phyloP scores from a whole-genome alignment of 2,888 invertebrate species.

The Hofmannophila pseudospretella region DNA sequence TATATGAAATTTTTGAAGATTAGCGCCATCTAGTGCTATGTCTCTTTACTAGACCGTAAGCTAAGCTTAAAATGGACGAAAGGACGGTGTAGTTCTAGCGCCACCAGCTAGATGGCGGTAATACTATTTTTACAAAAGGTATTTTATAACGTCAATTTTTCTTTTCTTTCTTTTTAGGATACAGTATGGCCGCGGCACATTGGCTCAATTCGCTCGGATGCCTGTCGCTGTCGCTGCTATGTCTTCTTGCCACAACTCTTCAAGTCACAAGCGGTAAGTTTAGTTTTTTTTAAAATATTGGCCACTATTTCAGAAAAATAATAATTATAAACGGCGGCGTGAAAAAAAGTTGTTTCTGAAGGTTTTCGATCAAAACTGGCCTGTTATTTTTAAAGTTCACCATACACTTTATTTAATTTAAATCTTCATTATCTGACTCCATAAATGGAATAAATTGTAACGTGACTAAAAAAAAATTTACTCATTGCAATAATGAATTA shows the following conservation, averaged over 20 bases:
- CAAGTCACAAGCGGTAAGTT: constrained; percentile 87
- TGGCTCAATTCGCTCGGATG: constrained; percentile 89
- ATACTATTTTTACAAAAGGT: not conserved
- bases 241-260: constrained; percentile 85
- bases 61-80: not conserved
- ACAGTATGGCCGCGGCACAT: constrained; percentile 91
- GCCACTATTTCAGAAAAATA: too few relatives aligned
- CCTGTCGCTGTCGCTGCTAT: constrained; percentile 86
- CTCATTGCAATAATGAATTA: too few relatives aligned
- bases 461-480: too few relatives aligned
- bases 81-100: constrained; percentile 19
- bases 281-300: not conserved
- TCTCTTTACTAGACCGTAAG: not conserved
- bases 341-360: too few relatives aligned
- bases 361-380: too few relatives aligned
- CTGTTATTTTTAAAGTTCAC: too few relatives aligned
- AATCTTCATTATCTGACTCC: too few relatives aligned
- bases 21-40: constrained; percentile 22
- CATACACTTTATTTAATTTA: too few relatives aligned
- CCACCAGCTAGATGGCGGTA: constrained; percentile 44
- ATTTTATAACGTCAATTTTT: not conserved
- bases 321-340: too few relatives aligned
- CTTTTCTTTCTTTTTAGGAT: constrained; percentile 71
- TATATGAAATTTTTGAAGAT: not conserved
- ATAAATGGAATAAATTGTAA: too few relatives aligned